phyloP scores from a whole-genome alignment of 2,113 vertebrate species.

The Melanotaenia duboulayi region DNA sequence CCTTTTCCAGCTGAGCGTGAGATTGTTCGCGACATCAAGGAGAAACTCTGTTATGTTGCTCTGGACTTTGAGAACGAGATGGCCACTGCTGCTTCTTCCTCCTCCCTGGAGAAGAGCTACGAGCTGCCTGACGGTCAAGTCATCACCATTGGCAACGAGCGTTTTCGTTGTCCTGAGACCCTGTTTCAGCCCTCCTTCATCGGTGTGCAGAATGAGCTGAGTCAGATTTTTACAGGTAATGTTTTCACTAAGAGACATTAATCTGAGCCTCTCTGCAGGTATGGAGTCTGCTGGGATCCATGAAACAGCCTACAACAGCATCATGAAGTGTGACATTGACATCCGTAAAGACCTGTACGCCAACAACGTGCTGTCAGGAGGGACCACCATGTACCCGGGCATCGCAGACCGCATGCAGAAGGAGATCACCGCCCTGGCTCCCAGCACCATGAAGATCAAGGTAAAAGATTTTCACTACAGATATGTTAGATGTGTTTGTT shows the following conservation, averaged over 20 bases:
- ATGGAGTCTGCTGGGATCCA: too few species aligned
- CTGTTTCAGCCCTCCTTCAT: too few species aligned
- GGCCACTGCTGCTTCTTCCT: constrained; percentile 94
- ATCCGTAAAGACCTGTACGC: too few species aligned
- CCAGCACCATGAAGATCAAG: constrained; percentile 99
- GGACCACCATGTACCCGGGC: constrained; percentile 98
- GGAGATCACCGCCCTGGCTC: constrained; percentile 96
- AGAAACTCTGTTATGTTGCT: constrained; percentile 96
- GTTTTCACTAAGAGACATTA: too few species aligned
- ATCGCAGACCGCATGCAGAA: constrained; percentile 98
- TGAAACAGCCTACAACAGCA: too few species aligned
- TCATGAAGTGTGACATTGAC: too few species aligned
- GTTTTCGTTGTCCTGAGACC: too few species aligned
- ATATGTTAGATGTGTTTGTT: too few species aligned
- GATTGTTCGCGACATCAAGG: constrained; percentile 98
- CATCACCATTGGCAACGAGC: constrained; percentile 97
- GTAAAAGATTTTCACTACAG: constrained; percentile 63
- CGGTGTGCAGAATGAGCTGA: too few species aligned
- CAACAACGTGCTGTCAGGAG: constrained; percentile 77
- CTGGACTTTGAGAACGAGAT: constrained; percentile 99
- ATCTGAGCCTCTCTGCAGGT: too few species aligned
- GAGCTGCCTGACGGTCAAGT: constrained; percentile 96
- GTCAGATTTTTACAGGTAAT: too few species aligned
- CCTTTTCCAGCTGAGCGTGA: constrained; percentile 90
- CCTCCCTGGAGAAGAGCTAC: constrained; percentile 97